Evolutionary conservation across 1,140 invertebrate genomes (phyloP), one percentile per base, ranked within the genome.

Genomic region (Pachyrhynchus sulphureomaculatus): DNA sequence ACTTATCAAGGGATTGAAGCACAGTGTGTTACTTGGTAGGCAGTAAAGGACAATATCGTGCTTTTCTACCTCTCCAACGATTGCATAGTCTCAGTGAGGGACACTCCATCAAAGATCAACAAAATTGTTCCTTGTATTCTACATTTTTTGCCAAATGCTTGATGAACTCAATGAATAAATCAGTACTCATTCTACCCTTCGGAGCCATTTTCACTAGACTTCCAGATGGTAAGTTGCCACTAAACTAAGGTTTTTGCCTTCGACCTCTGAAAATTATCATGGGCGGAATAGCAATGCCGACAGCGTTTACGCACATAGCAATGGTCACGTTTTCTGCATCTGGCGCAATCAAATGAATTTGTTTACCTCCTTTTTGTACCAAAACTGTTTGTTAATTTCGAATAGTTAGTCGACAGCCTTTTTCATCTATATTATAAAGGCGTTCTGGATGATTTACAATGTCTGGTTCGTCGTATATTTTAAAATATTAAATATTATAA

Each of bases 1-100:
- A n/a, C n/a, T n/a, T n/a, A n/a, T n/a, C n/a, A n/a, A n/a, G n/a
- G n/a, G n/a, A n/a, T n/a, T n/a, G n/a, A 6, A 77, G 59, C 65
- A 77, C 73, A 56, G 76, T 0, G 72, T 77, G 37, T 76, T 77
- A 20, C 59, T 67, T 39, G 74, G 75, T 26, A 77, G 62, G 51
- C 74, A 77, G 41, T 72, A 77, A 18, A 78, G 55, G 10, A 56
- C 62, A 44, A 76, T 75, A 39, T 67, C 66, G 51, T 60, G 47
- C 55, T 41, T 15, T 42, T 76, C 73, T 42, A 74, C 76, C 33
- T 23, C 64, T 13, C 69, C 70, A 1, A 68, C 56, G 52, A 69
- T 67, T 12, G 41, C 17, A 3, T 44, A 29, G 37, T 75, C 71
- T 62, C 77, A 66, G 53, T 77, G 77, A 45, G 65, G 1, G 65